phyloP scores from a whole-genome alignment of 2,113 vertebrate genomes.

The Tachysurus vachellii region DNA sequence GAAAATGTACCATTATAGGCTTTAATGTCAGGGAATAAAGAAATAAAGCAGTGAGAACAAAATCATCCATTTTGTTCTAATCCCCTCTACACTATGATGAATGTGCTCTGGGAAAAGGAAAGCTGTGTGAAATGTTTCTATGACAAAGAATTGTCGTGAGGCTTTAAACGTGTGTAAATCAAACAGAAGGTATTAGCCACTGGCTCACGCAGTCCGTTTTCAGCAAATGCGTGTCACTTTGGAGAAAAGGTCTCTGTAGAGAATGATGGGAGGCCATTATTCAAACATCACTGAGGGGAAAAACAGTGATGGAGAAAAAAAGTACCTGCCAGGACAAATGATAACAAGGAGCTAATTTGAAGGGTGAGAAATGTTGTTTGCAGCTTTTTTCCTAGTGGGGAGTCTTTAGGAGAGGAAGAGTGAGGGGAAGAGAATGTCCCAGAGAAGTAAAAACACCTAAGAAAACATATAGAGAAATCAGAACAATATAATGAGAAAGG shows the following conservation, averaged over 20 bases:
- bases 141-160: slow-evolving; percentile 39
- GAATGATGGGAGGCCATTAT: slow-evolving; percentile 67
- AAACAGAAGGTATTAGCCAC: slow-evolving; percentile 29
- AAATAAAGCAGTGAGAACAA: slow-evolving; percentile 10
- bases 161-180: slow-evolving; percentile 44
- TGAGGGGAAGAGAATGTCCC: slow-evolving; percentile 54
- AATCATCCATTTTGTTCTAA: slow-evolving; percentile 28
- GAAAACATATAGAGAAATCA: neutral
- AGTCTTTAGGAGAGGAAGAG: slow-evolving; percentile 54
- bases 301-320: slow-evolving; percentile 48
- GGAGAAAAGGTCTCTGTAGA: slow-evolving; percentile 66
- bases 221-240: slow-evolving; percentile 52
- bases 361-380: slow-evolving; percentile 65
- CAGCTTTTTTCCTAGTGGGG: slow-evolving; percentile 53
- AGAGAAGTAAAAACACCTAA: slow-evolving; percentile 15
- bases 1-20: neutral
- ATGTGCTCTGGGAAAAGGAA: slow-evolving; percentile 27
- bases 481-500: neutral
- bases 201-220: slow-evolving; percentile 21
- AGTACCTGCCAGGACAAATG: slow-evolving; percentile 56
- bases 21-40: slow-evolving; percentile 8
- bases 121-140: slow-evolving; percentile 33
- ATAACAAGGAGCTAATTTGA: slow-evolving; percentile 72
- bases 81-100: slow-evolving; percentile 20
- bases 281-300: slow-evolving; percentile 62